A percentile compares a stretch with the other conserved stretches of the same genome.
These are phyloP conservation scores for Notoglanidium macrostoma DNA, from an alignment of 2,797 vertebrate species.

Conservation along the genomic window DNA sequence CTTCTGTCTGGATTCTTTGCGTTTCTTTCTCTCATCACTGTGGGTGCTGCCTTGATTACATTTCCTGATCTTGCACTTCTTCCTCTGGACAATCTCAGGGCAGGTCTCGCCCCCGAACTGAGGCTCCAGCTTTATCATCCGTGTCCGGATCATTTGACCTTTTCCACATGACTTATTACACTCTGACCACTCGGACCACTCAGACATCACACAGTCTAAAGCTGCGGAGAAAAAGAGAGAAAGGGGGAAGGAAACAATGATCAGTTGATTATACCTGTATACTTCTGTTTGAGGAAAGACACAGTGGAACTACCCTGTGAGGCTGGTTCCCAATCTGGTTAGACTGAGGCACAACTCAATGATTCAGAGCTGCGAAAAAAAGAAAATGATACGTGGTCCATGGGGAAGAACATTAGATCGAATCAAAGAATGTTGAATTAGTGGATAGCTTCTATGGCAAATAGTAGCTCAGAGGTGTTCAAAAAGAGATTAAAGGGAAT, in stretches of 20 bases:
- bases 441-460: background rate
- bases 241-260: background rate
- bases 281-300: background rate
- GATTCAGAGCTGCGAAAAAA: background rate
- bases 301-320: no score
- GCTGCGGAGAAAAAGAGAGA: constrained; percentile 71
- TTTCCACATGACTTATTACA: constrained; percentile 99
- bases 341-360: background rate
- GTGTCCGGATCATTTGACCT: constrained; percentile 91
- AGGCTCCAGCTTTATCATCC: constrained; percentile 88
- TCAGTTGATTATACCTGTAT: background rate
- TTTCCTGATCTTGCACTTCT: constrained; percentile 91
- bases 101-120: constrained; percentile 92
- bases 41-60: constrained; percentile 82
- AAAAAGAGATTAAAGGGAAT: background rate
- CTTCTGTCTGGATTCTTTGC: constrained; percentile 91
- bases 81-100: constrained; percentile 89
- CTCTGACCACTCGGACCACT: constrained; percentile 97
- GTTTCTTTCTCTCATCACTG: constrained; percentile 85
- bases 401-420: background rate
- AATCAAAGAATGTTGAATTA: background rate
- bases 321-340: background rate
- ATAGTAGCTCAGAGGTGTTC: background rate
- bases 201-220: constrained; percentile 87
- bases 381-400: background rate